Base-by-base conservation (phyloP, 2,113 vertebrate species). In the Nicator chloris region DNA sequence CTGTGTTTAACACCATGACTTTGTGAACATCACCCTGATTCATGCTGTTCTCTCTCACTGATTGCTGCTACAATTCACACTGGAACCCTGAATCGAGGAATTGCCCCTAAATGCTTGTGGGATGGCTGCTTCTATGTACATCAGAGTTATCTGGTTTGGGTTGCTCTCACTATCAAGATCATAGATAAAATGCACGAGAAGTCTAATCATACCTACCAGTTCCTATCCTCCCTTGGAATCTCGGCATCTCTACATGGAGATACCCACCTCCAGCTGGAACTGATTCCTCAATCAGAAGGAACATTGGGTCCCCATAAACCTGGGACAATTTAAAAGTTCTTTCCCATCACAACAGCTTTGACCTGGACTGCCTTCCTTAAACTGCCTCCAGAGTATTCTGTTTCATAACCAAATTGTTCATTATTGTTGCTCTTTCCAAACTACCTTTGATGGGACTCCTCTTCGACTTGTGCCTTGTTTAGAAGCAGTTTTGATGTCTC, bases 301-400 rank as follows among this genome's bases (percentile, higher is more conserved):
- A 91, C 93, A 91, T 15, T 83, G 51, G 86, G 93, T 95, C 56
- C 66, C 86, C 84, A 93, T 91, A 88, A 95, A 91, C 59, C 71
- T 56, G n/a, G 51, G 85, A 59, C 64, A 95, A 75, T 95, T 96
- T 94, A 86, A 66, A 93, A 96, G 75, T 91, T 86, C 88, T 95
- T 75, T 90, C 45, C 72, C 49, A 64, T 96, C 76, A 47, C 79
- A 96, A 91, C 82, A 93, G 49, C 64, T 92, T 68, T 94, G 88
- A 94, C 94, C 90, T 78, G 64, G 76, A 49, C 31, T 23, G 76
- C 88, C 92, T 94, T 73, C 79, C 61, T 81, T 66, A 81, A 90
- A 75, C n/a, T 96, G 90, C 94, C 93, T 95, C 60, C 76, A 53
- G 82, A 90, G 64, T 17, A 6, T 81, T 90, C 47, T 88, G 56